Base-by-base conservation (phyloP, 1,140 invertebrate genomes). In the Paralvinella palmiformis region DNA sequence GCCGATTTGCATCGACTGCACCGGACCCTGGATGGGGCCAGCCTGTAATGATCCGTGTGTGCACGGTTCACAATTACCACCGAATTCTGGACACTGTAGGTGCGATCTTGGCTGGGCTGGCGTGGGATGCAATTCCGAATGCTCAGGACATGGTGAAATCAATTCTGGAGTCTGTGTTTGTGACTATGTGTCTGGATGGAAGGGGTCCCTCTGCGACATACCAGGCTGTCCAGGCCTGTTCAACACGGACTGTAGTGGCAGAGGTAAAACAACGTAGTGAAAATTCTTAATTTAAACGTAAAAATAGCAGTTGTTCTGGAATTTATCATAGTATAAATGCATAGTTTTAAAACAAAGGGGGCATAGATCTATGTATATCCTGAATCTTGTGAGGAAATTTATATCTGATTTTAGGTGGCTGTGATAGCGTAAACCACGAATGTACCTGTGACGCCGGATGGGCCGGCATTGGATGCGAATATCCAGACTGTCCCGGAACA, bases 91-190 rank as follows among this genome's bases (percentile, higher is more conserved):
- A n/a, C 13, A 57, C 20, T 75, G 73, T 66, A n/a, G 56, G 29
- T 75, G 73, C 64, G 68, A 73, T n/a, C 60, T 64, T 48, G 73
- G 73, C 17, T 75, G 69, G 72, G 68, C 69, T 13, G 73, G 73
- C 1, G 69, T 72, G n/a, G 73, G 72, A 0, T 75, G 73, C 59
- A 66, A 75, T 59, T 73, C 72, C 0, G 73, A 75, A 62, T 75
- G 73, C 55, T 72, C 72, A 13, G 72, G 66, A 58, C 68, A 75
- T 66, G 73, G 73, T 4, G 35, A 37, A 17, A 73, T 75, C 55
- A 35, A 41, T 10, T 68, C 60, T 37, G 68, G 68, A 24, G 52
- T 20, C 36, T 75, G 73, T 66, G 61, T 60, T 3, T 75, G 73
- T 67, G 70, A 73, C 45, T 75, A 73, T 41, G 67, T 53, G 6